A percentile compares a stretch with the other conserved stretches of the same genome.
Conservation (phyloP, 92 coral and sea anemone genomes). For the Phenganax subtilis region DNA sequence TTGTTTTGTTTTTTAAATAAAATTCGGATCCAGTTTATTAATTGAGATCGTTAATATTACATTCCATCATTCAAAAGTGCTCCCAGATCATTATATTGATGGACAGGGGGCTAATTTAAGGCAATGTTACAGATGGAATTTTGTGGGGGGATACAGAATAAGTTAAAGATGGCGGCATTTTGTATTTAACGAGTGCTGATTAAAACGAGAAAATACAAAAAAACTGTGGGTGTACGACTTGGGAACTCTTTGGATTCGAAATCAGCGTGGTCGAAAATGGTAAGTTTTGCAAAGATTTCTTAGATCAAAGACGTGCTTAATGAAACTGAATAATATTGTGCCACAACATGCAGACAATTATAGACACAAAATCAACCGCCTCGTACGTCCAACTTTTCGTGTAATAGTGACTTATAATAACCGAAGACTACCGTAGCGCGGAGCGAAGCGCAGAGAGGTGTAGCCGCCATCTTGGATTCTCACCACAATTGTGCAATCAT, state of each 20-base stretch:
- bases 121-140: not conserved
- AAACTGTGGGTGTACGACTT: constrained; percentile 10
- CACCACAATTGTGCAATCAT: no score
- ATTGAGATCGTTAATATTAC: not conserved
- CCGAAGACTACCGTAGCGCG: no score
- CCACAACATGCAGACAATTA: constrained; percentile 9
- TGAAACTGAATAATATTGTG: not conserved
- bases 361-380: not conserved
- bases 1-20: not conserved
- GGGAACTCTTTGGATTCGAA: constrained; percentile 30
- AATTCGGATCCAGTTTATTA: not conserved
- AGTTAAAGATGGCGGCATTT: constrained; percentile 16
- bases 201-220: constrained; percentile 15
- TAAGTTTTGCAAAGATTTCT: constrained; percentile 7
- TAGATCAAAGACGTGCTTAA: not conserved
- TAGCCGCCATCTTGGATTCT: no score
- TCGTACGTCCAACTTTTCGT: no score
- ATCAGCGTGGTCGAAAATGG: constrained; percentile 21
- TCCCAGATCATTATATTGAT: not conserved
- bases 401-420: no score
- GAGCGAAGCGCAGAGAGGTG: no score
- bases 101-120: constrained; percentile 13
- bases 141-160: not conserved
- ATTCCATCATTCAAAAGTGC: constrained; percentile 24
- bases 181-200: not conserved